Conservation (phyloP, 2,113 vertebrate genomes). For the Chionodraco myersi region DNA sequence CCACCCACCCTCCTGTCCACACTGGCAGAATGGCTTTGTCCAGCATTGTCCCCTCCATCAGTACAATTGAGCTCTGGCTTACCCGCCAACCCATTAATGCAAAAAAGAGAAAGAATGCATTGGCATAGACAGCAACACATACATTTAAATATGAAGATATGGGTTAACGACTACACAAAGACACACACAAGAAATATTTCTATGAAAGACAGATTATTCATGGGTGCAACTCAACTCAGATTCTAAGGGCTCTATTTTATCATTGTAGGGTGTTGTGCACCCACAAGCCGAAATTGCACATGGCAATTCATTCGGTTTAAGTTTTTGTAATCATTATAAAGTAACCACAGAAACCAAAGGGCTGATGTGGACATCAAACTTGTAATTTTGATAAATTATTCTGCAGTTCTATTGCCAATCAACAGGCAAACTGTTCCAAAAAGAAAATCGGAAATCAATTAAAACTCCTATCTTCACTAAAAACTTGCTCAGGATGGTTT, state of each 20-base stretch:
- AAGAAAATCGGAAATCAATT: neutral
- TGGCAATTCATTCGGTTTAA: neutral
- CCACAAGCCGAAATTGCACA: neutral
- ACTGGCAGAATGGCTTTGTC: slow-evolving; percentile 57
- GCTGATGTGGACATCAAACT: neutral
- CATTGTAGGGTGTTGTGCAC: neutral
- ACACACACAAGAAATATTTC: neutral
- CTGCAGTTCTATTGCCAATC: neutral
- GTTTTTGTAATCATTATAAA: neutral
- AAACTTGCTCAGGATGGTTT: neutral
- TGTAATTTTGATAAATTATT: neutral
- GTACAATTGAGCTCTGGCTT: slow-evolving; percentile 28
- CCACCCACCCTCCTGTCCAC: slow-evolving; percentile 48
- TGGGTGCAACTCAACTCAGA: neutral
- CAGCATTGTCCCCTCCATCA: slow-evolving; percentile 45
- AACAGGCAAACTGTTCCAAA: neutral
- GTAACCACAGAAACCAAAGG: neutral
- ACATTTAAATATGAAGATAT: slow-evolving; percentile 17
- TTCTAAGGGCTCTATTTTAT: neutral
- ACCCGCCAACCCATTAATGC: slow-evolving; percentile 26
- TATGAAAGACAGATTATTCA: slow-evolving; percentile 2
- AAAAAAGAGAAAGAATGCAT: neutral
- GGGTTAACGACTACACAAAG: slow-evolving; percentile 3
- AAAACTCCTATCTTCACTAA: neutral
- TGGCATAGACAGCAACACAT: slow-evolving; percentile 19